phyloP scores from a whole-genome alignment of 2,888 invertebrate species.

The Ctena decussata region DNA sequence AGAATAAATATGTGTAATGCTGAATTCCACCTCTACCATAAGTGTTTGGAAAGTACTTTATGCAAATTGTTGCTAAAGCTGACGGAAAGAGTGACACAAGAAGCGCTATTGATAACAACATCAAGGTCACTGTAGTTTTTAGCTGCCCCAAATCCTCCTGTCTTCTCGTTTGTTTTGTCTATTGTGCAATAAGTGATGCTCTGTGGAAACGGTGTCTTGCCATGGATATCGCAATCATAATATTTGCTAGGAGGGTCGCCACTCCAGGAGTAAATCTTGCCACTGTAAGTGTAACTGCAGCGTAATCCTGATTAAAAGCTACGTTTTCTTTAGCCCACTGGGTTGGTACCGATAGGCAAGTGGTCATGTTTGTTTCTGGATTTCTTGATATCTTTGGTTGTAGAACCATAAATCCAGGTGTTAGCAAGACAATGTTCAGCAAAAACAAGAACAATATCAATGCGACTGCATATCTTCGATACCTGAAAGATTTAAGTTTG shows the following conservation, averaged over 20 bases:
- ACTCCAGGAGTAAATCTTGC: not conserved
- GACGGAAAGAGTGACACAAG: not conserved
- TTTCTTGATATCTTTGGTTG: not conserved
- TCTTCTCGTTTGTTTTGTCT: too few species aligned
- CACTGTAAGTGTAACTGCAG: not conserved
- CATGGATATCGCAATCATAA: not conserved
- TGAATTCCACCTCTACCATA: not conserved
- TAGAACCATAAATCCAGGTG: not conserved
- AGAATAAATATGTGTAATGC: not conserved
- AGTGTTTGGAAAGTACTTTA: not conserved
- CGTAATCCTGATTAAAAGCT: not conserved
- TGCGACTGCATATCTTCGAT: not conserved
- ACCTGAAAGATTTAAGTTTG: not conserved
- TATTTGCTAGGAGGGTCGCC: not conserved
- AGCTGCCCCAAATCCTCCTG: too few species aligned
- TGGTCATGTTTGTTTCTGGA: not conserved
- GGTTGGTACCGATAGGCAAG: not conserved
- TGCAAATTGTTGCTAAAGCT: not conserved
- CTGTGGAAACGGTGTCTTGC: not conserved
- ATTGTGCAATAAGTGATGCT: too few species aligned
- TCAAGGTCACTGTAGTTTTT: not conserved
- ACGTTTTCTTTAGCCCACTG: not conserved
- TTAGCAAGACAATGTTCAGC: not conserved
- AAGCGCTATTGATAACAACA: not conserved
- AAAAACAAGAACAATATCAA: not conserved